These are phyloP conservation scores for Triplophysa siluroides DNA, from an alignment of 2,113 vertebrate genomes.

Conservation along the genomic window DNA sequence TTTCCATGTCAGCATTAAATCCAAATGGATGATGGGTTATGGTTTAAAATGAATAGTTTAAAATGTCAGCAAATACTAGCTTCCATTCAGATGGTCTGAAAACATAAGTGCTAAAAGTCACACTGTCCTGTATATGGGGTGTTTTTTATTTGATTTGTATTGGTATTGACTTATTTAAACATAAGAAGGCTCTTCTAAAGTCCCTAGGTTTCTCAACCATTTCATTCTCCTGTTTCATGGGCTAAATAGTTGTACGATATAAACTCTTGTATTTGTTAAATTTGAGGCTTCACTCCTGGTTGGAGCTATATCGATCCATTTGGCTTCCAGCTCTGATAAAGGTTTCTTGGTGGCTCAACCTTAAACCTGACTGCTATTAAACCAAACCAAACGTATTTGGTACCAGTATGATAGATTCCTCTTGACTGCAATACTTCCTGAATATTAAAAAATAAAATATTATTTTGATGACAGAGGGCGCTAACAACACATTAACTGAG, in stretches of 20 bases:
- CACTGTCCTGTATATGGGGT: no score
- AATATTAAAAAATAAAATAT: neutral
- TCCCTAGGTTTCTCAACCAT: neutral
- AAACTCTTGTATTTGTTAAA: conserved; percentile 72
- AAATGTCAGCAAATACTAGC: no score
- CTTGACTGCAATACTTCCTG: neutral
- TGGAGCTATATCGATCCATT: conserved; percentile 71
- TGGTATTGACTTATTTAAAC: no score
- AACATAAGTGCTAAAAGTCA: no score
- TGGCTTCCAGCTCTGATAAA: conserved; percentile 63
- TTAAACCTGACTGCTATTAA: conserved; percentile 60
- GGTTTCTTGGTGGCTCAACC: conserved; percentile 57
- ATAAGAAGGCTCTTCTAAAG: no score
- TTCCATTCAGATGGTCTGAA: no score
- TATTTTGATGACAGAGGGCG: neutral
- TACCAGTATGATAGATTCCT: neutral
- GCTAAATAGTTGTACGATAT: neutral
- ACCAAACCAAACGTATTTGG: no score
- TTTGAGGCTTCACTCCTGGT: conserved; percentile 67
- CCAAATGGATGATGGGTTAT: no score
- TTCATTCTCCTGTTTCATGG: neutral
- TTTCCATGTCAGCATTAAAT: no score
- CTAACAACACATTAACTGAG: neutral
- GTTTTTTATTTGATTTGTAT: no score
- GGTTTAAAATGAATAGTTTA: no score